Base-by-base conservation (phyloP, 1,140 invertebrate genomes). In the Diachasmimorpha longicaudata region DNA sequence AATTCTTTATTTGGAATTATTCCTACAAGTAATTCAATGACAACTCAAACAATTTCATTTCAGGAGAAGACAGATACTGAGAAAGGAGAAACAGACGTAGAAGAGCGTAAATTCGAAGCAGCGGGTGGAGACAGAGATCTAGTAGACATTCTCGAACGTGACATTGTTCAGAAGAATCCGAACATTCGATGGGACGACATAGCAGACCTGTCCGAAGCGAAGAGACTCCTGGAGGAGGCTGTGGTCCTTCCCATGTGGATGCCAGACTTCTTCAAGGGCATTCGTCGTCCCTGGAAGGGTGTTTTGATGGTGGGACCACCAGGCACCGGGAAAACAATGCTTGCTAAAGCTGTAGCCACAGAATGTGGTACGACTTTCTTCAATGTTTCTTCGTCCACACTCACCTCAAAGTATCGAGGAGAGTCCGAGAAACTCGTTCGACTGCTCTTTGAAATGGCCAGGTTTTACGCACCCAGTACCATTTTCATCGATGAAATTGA, bases 401-500 rank as follows among this genome's bases (percentile, higher is more conserved):
- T 99, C 36, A 98, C 97, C 2, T 99, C 97, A 31, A 99, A 99
- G 89, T 99, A 99, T 88, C 92, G 98, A 71, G 99, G 99, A 14
- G 98, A 99, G 90, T 98, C 97, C 0, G 99, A 99, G 90, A 99
- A 99, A 91, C 93, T 99, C 79, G 98, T 99, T 77, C 91, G 98
- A 67, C 90, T 99, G 42, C 90, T 99, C 1, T 99, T 99, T 90
- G 98, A 99, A 92, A 99, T 99, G 97, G 98, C 98, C 5, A 91
- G 98, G 80, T 99, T 99, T 91, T 99, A 99, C 92, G 98, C 99
- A 70, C 99, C 99, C 14, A 98, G 96, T 83, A 99, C 98, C 52
- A 99, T 99, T 81, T 99, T 99, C 88, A 98, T 99, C 76, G 99
- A 99, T 90, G 99, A 99, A 92, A 99, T 99, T 75, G 99, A 99